Conservation (phyloP, 2,797 vertebrate genomes). For the Coilia nasus region DNA sequence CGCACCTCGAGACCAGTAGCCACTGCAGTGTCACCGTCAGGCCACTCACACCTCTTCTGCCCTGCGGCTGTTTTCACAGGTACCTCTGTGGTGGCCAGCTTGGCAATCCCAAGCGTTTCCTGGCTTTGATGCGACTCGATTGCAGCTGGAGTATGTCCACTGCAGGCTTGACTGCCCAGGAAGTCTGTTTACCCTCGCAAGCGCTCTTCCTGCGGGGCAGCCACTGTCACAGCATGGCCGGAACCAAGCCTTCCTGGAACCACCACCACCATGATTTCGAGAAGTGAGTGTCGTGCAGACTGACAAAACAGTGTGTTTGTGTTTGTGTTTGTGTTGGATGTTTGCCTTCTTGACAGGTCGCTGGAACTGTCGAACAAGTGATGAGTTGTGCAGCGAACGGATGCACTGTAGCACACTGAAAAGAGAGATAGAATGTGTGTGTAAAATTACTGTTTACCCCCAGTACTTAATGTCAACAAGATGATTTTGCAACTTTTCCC, state of each 20-base stretch:
- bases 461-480: background rate
- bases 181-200: conserved; percentile 87
- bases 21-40: conserved; percentile 35
- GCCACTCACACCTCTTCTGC: conserved; percentile 49
- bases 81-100: conserved; percentile 69
- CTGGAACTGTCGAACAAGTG: too few relatives aligned
- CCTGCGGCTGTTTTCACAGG: conserved; percentile 67
- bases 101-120: conserved; percentile 73
- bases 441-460: background rate
- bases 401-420: background rate
- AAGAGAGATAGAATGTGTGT: background rate
- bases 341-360: too few relatives aligned
- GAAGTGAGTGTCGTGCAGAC: conserved; percentile 79
- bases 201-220: conserved; percentile 81
- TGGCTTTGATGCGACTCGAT: conserved; percentile 75
- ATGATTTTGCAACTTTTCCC: background rate
- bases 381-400: background rate
- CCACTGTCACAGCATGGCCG: conserved; percentile 84
- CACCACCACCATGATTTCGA: conserved; percentile 73
- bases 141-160: conserved; percentile 87
- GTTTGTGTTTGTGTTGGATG: background rate
- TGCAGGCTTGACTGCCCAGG: conserved; percentile 90
- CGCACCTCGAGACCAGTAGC: background rate
- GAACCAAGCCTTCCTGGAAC: conserved; percentile 84
- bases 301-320: background rate